These are phyloP conservation scores for Nestor notabilis DNA, from an alignment of 2,113 vertebrate genomes.

Conservation along the genomic window DNA sequence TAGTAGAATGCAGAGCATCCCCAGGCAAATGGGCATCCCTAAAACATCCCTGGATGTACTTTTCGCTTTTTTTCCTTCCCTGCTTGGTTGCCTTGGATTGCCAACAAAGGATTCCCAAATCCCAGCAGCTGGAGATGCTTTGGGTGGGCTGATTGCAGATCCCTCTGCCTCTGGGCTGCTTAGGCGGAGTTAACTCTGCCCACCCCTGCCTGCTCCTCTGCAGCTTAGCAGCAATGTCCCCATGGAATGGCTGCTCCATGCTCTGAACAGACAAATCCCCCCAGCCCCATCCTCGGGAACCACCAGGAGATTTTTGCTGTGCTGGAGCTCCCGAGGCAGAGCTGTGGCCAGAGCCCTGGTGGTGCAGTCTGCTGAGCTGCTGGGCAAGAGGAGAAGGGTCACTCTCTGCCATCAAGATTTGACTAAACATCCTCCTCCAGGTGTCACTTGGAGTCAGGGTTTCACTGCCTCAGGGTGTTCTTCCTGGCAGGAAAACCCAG, in stretches of 20 bases:
- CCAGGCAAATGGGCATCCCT: not conserved
- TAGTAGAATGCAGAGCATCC: not conserved
- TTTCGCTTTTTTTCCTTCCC: accelerated
- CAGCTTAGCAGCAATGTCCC: not conserved
- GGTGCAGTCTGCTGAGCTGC: not conserved
- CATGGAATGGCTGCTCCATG: not conserved
- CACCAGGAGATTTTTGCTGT: accelerated
- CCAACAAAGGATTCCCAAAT: not conserved
- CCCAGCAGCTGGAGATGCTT: not conserved
- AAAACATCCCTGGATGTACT: not conserved
- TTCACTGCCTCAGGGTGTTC: not conserved
- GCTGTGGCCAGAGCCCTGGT: not conserved
- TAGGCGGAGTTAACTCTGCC: not conserved
- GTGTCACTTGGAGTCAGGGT: not conserved
- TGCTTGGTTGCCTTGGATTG: not conserved
- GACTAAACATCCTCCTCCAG: not conserved
- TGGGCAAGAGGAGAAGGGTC: not conserved
- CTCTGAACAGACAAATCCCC: not conserved
- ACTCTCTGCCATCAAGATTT: not conserved
- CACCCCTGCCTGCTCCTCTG: not conserved
- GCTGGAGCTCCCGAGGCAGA: not conserved
- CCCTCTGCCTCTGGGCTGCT: not conserved
- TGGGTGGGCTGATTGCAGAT: not conserved
- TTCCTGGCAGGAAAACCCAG: too few species aligned
- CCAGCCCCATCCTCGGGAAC: not conserved